These are phyloP conservation scores for Epistrophe eligans DNA, from an alignment of 2,888 invertebrate species.

Conservation along the genomic window DNA sequence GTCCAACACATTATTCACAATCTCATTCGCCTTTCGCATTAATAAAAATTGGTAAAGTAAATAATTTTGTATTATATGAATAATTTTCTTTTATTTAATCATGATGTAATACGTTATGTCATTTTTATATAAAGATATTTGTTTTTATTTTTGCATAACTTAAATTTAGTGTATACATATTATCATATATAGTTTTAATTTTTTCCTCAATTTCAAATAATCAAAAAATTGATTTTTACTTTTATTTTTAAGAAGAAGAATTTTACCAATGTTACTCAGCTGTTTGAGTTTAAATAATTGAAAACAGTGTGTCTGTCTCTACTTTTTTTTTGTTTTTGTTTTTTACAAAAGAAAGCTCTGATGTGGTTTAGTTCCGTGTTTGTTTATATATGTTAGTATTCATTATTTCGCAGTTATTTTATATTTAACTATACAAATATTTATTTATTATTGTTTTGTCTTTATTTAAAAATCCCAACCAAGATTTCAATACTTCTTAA, in stretches of 20 bases:
- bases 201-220: conserved; percentile 63
- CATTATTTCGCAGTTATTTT: conserved; percentile 70
- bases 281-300: conserved; percentile 52
- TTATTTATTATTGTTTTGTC: conserved; percentile 51
- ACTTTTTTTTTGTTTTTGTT: conserved; percentile 41
- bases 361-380: conserved; percentile 76
- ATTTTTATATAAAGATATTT: conserved; percentile 55
- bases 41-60: neutral
- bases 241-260: conserved; percentile 42
- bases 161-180: conserved; percentile 70
- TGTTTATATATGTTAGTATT: conserved; percentile 73
- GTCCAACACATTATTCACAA: neutral
- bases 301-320: conserved; percentile 22
- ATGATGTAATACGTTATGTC: conserved; percentile 64
- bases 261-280: conserved; percentile 40
- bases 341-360: conserved; percentile 74
- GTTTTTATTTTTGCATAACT: conserved; percentile 55
- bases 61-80: conserved; percentile 62
- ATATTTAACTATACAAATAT: conserved; percentile 77
- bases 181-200: conserved; percentile 5
- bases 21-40: neutral
- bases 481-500: conserved; percentile 56
- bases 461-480: conserved; percentile 62
- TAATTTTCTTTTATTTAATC: conserved; percentile 71
- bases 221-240: conserved; percentile 69